Evolutionary conservation across 1,140 invertebrate species (phyloP).

Genomic region (Trichogramma pretiosum): DNA sequence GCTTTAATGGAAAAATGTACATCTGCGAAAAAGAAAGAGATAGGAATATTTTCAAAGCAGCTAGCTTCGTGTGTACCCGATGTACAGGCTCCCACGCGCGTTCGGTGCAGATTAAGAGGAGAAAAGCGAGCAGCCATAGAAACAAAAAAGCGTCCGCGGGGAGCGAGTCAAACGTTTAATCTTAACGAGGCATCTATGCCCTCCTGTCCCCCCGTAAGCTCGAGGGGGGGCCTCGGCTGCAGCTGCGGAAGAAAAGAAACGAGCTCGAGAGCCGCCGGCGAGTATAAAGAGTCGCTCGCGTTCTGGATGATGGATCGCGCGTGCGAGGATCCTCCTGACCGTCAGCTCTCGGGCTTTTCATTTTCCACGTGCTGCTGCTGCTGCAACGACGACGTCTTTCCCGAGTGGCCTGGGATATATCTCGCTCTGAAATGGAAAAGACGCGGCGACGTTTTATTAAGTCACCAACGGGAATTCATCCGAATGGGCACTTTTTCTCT

Average conservation of each 20-base stretch:
- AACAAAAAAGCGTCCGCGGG: background rate
- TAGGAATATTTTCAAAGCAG: no score
- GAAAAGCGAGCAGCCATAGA: background rate
- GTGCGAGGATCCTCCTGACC: no score
- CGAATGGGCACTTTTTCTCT: background rate
- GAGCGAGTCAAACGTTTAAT: slow-evolving; percentile 13
- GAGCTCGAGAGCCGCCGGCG: no score
- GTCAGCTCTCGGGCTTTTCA: slow-evolving; percentile 13
- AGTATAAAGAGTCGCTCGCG: no score
- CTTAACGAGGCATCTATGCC: slow-evolving; percentile 12
- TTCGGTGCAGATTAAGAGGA: background rate
- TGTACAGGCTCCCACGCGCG: background rate
- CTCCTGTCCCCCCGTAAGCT: no score
- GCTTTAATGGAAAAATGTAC: no score
- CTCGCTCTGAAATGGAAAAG: background rate
- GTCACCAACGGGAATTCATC: slow-evolving; percentile 1
- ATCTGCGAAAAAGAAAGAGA: no score
- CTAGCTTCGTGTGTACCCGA: no score
- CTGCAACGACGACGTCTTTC: background rate
- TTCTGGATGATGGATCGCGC: no score
- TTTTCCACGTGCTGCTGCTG: slow-evolving; percentile 5
- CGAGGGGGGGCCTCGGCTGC: background rate
- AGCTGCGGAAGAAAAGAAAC: no score
- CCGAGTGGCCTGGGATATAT: slow-evolving; percentile 9
- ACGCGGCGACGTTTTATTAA: slow-evolving; percentile 10